phyloP scores from a whole-genome alignment of 2,888 invertebrate species.

The Celastrina argiolus region DNA sequence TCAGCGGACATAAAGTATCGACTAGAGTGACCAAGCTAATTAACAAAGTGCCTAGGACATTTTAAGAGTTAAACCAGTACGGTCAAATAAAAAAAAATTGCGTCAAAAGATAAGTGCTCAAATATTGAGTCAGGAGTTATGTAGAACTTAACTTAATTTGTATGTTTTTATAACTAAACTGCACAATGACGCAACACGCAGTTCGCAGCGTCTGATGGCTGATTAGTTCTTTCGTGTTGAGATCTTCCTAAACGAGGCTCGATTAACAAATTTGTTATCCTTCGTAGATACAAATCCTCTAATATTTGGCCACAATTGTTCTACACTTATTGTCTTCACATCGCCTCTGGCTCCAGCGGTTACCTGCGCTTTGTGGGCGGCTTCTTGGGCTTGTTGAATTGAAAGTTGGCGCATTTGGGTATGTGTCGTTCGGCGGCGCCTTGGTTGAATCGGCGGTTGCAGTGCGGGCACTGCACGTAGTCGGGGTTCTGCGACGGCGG shows the following conservation, averaged over 20 bases:
- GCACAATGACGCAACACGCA: neutral
- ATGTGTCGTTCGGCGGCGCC: slow-evolving; percentile 93
- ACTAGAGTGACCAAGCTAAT: neutral
- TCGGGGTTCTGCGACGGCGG: slow-evolving; percentile 93
- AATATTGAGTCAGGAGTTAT: neutral
- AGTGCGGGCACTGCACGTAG: slow-evolving; percentile 94
- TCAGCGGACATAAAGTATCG: neutral
- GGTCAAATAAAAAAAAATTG: neutral
- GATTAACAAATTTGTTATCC: neutral
- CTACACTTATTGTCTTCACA: neutral
- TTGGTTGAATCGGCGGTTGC: slow-evolving; percentile 89
- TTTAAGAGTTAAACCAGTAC: neutral
- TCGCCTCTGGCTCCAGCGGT: slow-evolving; percentile 28
- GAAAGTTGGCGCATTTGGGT: slow-evolving; percentile 91
- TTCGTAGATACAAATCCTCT: slow-evolving; percentile 20
- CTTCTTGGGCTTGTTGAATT: slow-evolving; percentile 86
- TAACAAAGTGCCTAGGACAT: neutral
- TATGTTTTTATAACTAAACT: neutral
- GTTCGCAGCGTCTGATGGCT: neutral
- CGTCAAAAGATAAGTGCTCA: neutral
- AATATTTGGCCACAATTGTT: slow-evolving; percentile 24
- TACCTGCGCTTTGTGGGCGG: slow-evolving; percentile 53
- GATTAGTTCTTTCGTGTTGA: neutral
- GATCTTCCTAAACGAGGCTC: neutral
- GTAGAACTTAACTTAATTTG: neutral